Base-by-base conservation (phyloP, 2,113 vertebrate species). In the Synodontis membranacea region DNA sequence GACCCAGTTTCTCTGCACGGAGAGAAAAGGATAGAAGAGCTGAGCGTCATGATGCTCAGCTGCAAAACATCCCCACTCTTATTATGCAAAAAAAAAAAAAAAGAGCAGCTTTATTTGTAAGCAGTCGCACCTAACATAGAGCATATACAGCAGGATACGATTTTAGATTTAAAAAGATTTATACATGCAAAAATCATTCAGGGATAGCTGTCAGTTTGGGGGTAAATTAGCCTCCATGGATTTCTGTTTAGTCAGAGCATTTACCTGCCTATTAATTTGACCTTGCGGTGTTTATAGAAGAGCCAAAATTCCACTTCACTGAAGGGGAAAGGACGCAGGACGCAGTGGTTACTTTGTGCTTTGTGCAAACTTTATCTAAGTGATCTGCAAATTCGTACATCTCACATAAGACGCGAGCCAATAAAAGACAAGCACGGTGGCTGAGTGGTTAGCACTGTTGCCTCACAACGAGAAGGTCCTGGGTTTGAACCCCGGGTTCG, bases 1-100 rank as follows among this genome's bases (percentile, higher is more conserved):
- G 86, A 84, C 15, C 72, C 46, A 88, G 72, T 72, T 83, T 72
- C 37, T 60, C 78, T 68, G 75, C 54, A 84, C 39, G 64, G 70
- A n/a, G 58, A 70, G 82, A 83, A 84, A 72, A 62, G 70, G 72
- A 84, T 62, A 60, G 54, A 42, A 37, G 50, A 78, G 48, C 66
- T 37, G 62, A 58, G 39, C 44, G 64, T 52, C 83, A 87, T n/a
- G 44, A 34, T 75, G 62, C 78, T 82, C 44, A 11, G n/a, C 34
- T 84, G 60, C 76, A 75, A 17, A 54, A 39, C 8, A 62, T 74
- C 72, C 23, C 9, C 46, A 28, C 21, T 25, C 15, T 68, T 76
- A n/a, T 64, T 23, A 1, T 54, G 34, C n/a, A n/a, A n/a, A n/a
- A 46, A 44, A 80, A 31, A 48, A 64, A n/a, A 86, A 17, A 25